Conservation (phyloP, 2,113 vertebrate species). For the Blennius ocellaris region DNA sequence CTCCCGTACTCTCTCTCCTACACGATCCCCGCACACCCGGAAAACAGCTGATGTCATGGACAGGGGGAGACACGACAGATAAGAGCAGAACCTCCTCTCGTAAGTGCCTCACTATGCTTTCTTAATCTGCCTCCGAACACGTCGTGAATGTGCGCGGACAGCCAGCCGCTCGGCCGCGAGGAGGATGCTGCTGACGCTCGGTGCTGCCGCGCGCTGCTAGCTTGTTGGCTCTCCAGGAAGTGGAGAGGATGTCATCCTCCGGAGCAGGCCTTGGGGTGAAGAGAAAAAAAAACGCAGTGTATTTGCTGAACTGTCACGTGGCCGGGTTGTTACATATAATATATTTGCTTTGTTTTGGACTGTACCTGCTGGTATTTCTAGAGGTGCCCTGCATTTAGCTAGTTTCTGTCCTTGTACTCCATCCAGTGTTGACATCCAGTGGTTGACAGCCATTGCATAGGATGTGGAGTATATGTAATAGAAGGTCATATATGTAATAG, state of each 20-base stretch:
- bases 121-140: neutral
- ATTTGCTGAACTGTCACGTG: neutral
- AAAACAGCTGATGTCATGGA: slow-evolving; percentile 73
- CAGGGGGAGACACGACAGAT: slow-evolving; percentile 53
- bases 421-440: slow-evolving; percentile 8
- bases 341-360: neutral
- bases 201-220: slow-evolving; percentile 45
- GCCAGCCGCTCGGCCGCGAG: slow-evolving; percentile 4
- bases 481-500: too few relatives aligned
- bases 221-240: slow-evolving; percentile 74
- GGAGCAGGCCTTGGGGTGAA: slow-evolving; percentile 48
- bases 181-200: slow-evolving; percentile 34
- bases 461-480: too few relatives aligned
- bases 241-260: slow-evolving; percentile 46
- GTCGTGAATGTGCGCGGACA: neutral
- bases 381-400: neutral
- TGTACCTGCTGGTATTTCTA: neutral
- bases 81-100: slow-evolving; percentile 50
- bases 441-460: slow-evolving; percentile 2
- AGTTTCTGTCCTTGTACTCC: slow-evolving; percentile 46
- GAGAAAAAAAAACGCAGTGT: neutral
- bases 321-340: neutral
- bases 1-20: slow-evolving; percentile 47
- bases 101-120: slow-evolving; percentile 66
- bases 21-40: slow-evolving; percentile 53